Evolutionary conservation across 2,797 vertebrate genomes (phyloP).

Genomic region (Acrossocheilus wenchowensis): DNA sequence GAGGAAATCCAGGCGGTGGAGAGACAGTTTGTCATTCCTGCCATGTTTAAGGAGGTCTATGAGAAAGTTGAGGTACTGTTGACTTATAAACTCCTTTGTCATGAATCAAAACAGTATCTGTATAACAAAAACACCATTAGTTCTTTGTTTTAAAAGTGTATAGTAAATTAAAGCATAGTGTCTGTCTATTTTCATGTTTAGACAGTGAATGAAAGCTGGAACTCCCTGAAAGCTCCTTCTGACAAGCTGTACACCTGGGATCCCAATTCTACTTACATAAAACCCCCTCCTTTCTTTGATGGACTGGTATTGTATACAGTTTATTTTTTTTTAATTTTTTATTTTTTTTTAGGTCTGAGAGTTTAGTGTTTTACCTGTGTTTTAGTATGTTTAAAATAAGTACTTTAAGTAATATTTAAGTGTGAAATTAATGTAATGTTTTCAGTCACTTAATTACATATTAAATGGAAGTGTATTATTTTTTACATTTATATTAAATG

Average conservation of each 20-base stretch:
- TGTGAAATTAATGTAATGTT: not conserved
- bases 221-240: slow-evolving; percentile 85
- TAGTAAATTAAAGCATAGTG: not conserved
- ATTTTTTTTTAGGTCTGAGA: not conserved
- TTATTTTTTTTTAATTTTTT: not conserved
- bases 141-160: not conserved
- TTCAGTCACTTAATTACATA: not conserved
- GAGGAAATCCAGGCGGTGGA: slow-evolving; percentile 95
- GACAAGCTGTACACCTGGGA: slow-evolving; percentile 94
- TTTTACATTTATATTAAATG: not conserved
- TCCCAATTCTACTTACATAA: slow-evolving; percentile 95
- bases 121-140: not conserved
- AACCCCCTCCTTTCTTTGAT: slow-evolving; percentile 95
- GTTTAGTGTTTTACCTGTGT: not conserved
- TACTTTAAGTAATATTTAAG: not conserved
- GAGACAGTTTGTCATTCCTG: slow-evolving; percentile 89
- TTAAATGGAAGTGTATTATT: not conserved
- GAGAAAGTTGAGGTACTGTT: slow-evolving; percentile 91
- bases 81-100: not conserved
- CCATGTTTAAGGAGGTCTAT: slow-evolving; percentile 98
- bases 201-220: slow-evolving; percentile 95
- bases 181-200: slow-evolving; percentile 62
- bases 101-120: not conserved
- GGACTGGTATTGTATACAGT: slow-evolving; percentile 81
- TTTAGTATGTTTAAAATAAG: no score